Evolutionary conservation across 2,888 invertebrate genomes (phyloP).

Genomic region (Ditula angustiorana): DNA sequence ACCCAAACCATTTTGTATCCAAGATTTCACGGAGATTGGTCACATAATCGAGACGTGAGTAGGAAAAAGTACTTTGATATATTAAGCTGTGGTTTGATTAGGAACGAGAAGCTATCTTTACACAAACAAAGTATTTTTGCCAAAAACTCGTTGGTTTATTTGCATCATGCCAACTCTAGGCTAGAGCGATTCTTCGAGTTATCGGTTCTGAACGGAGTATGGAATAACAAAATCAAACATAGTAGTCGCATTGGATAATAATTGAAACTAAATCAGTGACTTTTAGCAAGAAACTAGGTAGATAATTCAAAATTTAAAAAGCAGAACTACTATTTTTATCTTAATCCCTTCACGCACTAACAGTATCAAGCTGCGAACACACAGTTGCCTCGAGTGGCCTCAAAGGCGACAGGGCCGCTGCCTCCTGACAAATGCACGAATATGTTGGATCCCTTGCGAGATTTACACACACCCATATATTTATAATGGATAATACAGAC

Average conservation of each 20-base stretch:
- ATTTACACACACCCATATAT: slow-evolving; percentile 21
- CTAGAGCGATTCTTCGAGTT: no score
- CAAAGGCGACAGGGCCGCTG: slow-evolving; percentile 21
- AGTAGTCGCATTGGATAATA: no score
- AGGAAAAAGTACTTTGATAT: not conserved
- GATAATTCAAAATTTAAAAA: not conserved
- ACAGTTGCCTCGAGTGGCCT: slow-evolving; percentile 19
- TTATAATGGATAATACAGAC: slow-evolving; percentile 11
- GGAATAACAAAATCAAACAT: no score
- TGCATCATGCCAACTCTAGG: no score
- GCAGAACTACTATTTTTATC: not conserved
- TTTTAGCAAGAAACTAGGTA: not conserved
- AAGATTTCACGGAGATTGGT: not conserved
- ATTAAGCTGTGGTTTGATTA: not conserved
- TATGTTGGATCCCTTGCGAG: slow-evolving; percentile 16
- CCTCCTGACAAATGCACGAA: slow-evolving; percentile 28
- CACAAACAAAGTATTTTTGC: no score
- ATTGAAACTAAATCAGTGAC: not conserved
- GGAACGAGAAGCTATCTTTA: no score
- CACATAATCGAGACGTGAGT: not conserved
- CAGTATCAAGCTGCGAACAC: slow-evolving; percentile 25
- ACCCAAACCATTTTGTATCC: not conserved
- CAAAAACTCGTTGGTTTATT: no score
- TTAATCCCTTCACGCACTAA: not conserved
- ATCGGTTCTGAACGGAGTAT: no score